These are phyloP conservation scores for Saxidomus purpurata DNA, from an alignment of 1,140 invertebrate species.

Conservation along the genomic window DNA sequence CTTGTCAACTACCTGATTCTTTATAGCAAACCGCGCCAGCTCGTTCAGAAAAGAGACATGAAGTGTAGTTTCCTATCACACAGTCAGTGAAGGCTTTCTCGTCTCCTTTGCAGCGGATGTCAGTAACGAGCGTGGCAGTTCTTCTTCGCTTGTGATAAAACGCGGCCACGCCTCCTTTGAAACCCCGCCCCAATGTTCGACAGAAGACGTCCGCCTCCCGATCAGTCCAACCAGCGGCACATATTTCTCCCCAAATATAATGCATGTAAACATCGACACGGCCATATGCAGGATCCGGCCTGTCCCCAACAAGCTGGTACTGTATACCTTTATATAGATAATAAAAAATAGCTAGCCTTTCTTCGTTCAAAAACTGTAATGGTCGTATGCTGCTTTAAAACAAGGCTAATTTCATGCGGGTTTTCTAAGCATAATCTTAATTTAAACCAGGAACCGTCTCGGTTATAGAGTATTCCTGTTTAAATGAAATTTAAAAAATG, in stretches of 20 bases:
- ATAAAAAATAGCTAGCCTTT: background rate
- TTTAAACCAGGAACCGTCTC: too few relatives aligned
- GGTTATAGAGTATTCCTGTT: too few relatives aligned
- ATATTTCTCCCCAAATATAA: conserved; percentile 45
- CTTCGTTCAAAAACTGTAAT: too few relatives aligned
- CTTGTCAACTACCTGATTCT: conserved; percentile 49
- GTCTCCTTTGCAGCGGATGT: conserved; percentile 28
- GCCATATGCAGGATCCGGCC: conserved; percentile 12
- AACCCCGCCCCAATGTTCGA: conserved; percentile 18
- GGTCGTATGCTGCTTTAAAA: too few relatives aligned
- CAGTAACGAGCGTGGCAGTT: conserved; percentile 25
- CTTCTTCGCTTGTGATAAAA: conserved; percentile 18
- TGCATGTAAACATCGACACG: conserved; percentile 20
- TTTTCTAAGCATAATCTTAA: too few relatives aligned
- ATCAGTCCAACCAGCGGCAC: conserved; percentile 28
- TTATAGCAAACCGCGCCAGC: conserved; percentile 57
- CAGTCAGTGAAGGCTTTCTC: conserved; percentile 23
- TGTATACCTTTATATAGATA: background rate
- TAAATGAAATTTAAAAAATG: too few relatives aligned
- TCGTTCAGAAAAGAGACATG: background rate
- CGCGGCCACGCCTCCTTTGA: conserved; percentile 27
- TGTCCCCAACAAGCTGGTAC: conserved; percentile 12
- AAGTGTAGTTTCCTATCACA: conserved; percentile 3
- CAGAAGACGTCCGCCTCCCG: conserved; percentile 42
- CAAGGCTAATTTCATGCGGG: too few relatives aligned